Percentiles rank a stretch among this genome's conserved stretches.
These are phyloP conservation scores for Trachelus tabidus DNA, from an alignment of 2,888 invertebrate species.

Conservation along the genomic window DNA sequence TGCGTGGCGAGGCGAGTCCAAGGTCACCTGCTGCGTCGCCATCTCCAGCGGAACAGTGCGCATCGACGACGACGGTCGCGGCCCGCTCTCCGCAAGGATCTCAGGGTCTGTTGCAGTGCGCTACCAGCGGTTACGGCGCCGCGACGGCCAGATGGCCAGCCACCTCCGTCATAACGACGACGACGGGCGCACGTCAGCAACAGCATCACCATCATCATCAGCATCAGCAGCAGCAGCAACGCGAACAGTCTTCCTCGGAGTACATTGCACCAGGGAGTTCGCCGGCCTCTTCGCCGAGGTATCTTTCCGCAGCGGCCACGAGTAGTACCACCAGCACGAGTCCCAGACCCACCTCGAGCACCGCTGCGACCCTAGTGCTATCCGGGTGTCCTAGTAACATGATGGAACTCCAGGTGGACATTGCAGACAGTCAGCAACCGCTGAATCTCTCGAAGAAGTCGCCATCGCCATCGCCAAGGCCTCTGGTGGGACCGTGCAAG, in stretches of 20 bases:
- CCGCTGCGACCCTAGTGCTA: constrained; percentile 60
- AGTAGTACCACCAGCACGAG: constrained; percentile 57
- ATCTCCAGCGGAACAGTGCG: constrained; percentile 69
- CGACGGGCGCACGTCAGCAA: constrained; percentile 66
- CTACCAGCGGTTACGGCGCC: constrained; percentile 48
- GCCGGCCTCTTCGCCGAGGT: constrained; percentile 64
- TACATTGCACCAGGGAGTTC: constrained; percentile 64
- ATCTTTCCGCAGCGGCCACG: constrained; percentile 60
- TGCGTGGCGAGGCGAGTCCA: constrained; percentile 76
- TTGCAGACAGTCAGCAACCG: constrained; percentile 84
- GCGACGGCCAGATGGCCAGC: constrained; percentile 53
- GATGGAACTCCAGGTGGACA: constrained; percentile 84
- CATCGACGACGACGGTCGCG: constrained; percentile 66
- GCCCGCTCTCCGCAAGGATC: constrained; percentile 58
- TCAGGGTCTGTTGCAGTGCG: constrained; percentile 59
- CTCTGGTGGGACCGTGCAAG: constrained; percentile 67
- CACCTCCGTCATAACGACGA: constrained; percentile 75
- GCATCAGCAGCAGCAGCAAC: constrained; percentile 41
- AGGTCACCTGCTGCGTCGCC: constrained; percentile 58
- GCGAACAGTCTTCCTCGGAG: constrained; percentile 59
- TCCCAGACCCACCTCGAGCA: constrained; percentile 57
- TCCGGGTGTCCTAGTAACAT: constrained; percentile 68
- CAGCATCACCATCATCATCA: constrained; percentile 47
- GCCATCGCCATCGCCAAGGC: constrained; percentile 80
- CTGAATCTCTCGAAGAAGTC: constrained; percentile 90